phyloP scores from a whole-genome alignment of 2,888 invertebrate species.

The Alloplasta piceator region DNA sequence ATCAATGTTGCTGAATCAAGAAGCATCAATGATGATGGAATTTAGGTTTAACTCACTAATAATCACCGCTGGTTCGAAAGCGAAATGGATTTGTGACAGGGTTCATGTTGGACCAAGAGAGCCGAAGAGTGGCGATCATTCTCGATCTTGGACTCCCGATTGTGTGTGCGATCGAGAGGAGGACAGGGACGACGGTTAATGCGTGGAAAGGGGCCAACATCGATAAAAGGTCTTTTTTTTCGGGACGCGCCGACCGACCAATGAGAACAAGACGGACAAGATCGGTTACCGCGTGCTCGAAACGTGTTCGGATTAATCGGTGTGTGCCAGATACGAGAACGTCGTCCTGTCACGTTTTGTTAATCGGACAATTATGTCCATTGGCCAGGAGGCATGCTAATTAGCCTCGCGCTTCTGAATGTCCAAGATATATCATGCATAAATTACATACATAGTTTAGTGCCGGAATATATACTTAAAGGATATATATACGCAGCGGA shows the following conservation, averaged over 20 bases:
- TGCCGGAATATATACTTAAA: not conserved
- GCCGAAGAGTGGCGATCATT: slow-evolving; percentile 41
- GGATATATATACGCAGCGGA: slow-evolving; percentile 6
- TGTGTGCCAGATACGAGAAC: slow-evolving; percentile 50
- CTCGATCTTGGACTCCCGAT: slow-evolving; percentile 22
- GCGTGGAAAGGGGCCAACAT: slow-evolving; percentile 11
- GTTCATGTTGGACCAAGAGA: not conserved
- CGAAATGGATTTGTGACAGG: no score
- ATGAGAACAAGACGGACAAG: slow-evolving; percentile 78
- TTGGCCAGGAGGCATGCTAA: slow-evolving; percentile 54
- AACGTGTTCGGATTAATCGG: slow-evolving; percentile 65
- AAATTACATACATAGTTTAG: no score
- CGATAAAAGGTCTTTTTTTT: slow-evolving; percentile 35
- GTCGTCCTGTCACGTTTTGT: slow-evolving; percentile 78
- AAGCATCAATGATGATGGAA: no score
- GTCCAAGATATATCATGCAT: not conserved
- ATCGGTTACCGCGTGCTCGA: slow-evolving; percentile 80
- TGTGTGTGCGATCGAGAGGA: not conserved
- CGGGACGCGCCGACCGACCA: slow-evolving; percentile 20
- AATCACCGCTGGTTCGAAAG: not conserved
- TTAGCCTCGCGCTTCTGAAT: slow-evolving; percentile 50
- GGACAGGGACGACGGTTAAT: slow-evolving; percentile 48
- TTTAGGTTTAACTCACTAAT: not conserved
- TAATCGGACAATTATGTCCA: slow-evolving; percentile 72
- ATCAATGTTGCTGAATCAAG: no score